Conservation (phyloP, 2,113 vertebrate genomes). For the Zapornia atra region DNA sequence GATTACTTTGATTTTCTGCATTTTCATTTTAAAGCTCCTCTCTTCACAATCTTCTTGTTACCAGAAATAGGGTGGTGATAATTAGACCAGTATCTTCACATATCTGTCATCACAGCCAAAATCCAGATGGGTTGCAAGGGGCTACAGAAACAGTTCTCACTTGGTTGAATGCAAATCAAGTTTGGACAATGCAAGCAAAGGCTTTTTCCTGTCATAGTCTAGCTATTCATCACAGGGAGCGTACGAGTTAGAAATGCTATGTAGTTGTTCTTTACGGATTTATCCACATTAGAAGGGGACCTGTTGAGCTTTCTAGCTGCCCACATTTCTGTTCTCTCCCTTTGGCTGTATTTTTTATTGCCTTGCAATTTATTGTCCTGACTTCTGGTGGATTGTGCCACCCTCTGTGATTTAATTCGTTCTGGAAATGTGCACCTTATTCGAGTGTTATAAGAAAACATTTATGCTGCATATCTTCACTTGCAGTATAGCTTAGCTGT, state of each 20-base stretch:
- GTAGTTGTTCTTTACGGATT: background rate
- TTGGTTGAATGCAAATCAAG: background rate
- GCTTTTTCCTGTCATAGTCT: background rate
- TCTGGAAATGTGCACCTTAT: background rate
- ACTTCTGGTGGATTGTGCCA: background rate
- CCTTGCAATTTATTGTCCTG: background rate
- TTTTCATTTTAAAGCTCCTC: background rate
- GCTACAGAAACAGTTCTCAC: background rate
- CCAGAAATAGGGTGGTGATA: background rate
- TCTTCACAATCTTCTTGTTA: background rate
- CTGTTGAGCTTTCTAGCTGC: background rate
- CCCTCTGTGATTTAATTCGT: background rate
- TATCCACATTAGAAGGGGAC: background rate
- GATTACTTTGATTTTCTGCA: background rate
- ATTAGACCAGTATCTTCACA: background rate
- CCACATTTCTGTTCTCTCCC: background rate
- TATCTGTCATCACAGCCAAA: background rate
- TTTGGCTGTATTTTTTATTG: slow-evolving; percentile 9
- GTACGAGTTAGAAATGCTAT: background rate
- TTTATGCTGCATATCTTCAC: background rate
- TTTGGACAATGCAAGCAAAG: background rate
- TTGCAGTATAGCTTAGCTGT: background rate
- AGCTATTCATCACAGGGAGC: background rate
- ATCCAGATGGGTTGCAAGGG: background rate
- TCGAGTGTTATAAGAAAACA: background rate